Evolutionary conservation across 2,113 vertebrate species (phyloP), one percentile per base, ranked within the genome.

Genomic region (Procapra przewalskii): DNA sequence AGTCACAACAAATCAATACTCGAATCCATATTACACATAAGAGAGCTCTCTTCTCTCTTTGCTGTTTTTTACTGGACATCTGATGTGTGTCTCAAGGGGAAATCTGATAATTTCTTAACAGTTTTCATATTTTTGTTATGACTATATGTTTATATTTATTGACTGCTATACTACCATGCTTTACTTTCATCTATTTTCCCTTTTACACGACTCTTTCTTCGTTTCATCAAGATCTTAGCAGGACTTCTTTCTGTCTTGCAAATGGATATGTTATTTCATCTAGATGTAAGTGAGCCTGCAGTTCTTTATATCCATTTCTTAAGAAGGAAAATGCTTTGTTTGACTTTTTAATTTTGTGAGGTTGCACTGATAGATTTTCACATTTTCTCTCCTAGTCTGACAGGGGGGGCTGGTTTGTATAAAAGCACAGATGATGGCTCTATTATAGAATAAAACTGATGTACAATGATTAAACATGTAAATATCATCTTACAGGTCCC

Each of bases 31-130:
- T 96, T 90, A 85, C 33, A 94, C 85, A 33, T 90, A 50, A 93
- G 48, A 94, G 52, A 45, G 14, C 3, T 50, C 16, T 36, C 62
- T 48, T 57, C n/a, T 91, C 13, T 91, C 64, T 81, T 62, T 95
- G 36, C 86, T 96, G 21, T 95, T 93, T 97, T 96, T 86, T 90
- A 33, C 36, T 97, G 94, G 55, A 45, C 6, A 4, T 81, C 75
- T 94, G 15, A 91, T 59, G 15, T 9, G 36, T 90, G 95, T 97
- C 94, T 97, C 29, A 15, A 67, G 96, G 40, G 43, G 10, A 98
- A 96, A 84, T 79, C 81, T 17, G 54, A 55, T 93, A 75, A 16
- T 96, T 88, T 95, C 59, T 97, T 97, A 93, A 55, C 82, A 82
- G 45, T 88, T 97, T 48, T 91, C 92, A 89, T 31, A 83, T 29